phyloP scores from a whole-genome alignment of 2,888 invertebrate species.

The Cosmia pyralina region DNA sequence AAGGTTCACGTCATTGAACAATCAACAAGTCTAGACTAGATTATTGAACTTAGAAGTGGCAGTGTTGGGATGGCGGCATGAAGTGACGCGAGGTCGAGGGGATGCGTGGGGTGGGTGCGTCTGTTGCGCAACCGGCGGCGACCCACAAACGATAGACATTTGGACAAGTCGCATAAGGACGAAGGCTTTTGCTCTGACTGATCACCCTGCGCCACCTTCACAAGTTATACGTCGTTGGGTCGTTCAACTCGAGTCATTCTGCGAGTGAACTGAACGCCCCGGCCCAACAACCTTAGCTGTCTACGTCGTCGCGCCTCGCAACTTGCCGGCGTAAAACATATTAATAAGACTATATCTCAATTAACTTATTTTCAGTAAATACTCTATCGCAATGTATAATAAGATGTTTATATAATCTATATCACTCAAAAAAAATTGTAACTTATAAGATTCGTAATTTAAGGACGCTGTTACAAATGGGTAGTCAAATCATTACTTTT shows the following conservation, averaged over 20 bases:
- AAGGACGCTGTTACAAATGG: too few species aligned
- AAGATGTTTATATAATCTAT: neutral
- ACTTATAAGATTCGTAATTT: too few species aligned
- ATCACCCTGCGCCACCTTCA: constrained; percentile 82
- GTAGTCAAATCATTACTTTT: too few species aligned
- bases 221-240: constrained; percentile 69
- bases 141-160: constrained; percentile 78
- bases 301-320: constrained; percentile 43
- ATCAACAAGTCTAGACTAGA: constrained; percentile 83
- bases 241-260: constrained; percentile 75
- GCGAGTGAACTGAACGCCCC: constrained; percentile 65
- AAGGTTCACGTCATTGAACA: constrained; percentile 65
- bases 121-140: constrained; percentile 78
- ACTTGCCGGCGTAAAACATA: constrained; percentile 11
- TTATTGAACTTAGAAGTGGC: constrained; percentile 72
- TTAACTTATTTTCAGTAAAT: neutral
- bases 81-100: constrained; percentile 68
- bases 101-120: constrained; percentile 67
- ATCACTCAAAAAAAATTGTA: neutral
- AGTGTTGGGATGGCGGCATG: constrained; percentile 64
- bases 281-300: constrained; percentile 66
- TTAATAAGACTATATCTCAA: neutral
- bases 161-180: constrained; percentile 80
- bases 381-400: too few species aligned
- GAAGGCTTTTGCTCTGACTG: constrained; percentile 78